Evolutionary conservation across 2,888 invertebrate species (phyloP), one percentile per base, ranked within the genome.

Genomic region (Trisateles emortualis): DNA sequence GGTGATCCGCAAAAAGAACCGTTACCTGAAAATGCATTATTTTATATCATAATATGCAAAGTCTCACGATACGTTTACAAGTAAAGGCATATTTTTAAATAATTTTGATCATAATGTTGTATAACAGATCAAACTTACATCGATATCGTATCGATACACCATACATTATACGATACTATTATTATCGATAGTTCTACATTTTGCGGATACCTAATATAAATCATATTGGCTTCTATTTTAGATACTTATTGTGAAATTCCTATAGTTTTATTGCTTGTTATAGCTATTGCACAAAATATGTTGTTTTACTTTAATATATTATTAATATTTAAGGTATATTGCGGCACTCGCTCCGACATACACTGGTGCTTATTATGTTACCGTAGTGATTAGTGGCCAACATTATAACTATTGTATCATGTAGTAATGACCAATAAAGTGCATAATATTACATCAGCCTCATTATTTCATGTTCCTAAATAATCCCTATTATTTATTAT

Each of bases 371-470:
- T 39, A 43, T 61, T 49, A 62, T 58, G 38, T 50, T 59, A 54
- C 40, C 42, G 32, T 38, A 40, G 43, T 52, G 49, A 29, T 46
- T 56, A 2, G 22, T 22, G 22, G 63, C 61, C 55, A 43, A 36
- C 22, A 35, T 39, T 44, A 10, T 45, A n/a, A n/a, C n/a, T n/a
- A n/a, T 45, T 69, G 45, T 61, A 54, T 55, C 43, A 32, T 76
- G 64, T 74, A 64, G 51, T 41, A 55, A 67, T 63, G 32, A 63
- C 47, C 41, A 79, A 81, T 83, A 83, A 82, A 83, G 50, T 60
- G 53, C 63, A 53, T 76, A 58, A 55, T 60, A 53, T 64, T 59
- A 68, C 49, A 52, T 33, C 33, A 32, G 72, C 50, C 59, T 74
- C 63, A 54, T 80, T 72, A 80, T 81, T 82, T 79, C 41, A 54